These are phyloP conservation scores for Manis javanica DNA, from an alignment of 2,797 vertebrate species.

Conservation along the genomic window DNA sequence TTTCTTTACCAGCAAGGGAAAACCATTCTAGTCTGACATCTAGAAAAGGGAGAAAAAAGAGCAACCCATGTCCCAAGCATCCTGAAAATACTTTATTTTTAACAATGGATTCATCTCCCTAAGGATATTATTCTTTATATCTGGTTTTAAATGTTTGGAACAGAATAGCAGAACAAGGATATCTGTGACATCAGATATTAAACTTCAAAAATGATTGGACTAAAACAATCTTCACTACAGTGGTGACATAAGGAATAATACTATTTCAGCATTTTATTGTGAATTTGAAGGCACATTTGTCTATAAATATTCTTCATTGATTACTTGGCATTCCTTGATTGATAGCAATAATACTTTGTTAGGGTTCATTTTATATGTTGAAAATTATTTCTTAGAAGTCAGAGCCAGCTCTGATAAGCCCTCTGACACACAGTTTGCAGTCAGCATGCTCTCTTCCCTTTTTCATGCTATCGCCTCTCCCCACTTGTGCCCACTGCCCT, in stretches of 20 bases:
- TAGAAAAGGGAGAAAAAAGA: neutral
- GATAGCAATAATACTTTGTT: neutral
- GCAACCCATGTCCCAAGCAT: neutral
- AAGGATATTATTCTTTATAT: neutral
- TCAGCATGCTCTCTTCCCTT: neutral
- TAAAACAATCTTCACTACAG: neutral
- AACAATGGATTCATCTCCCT: neutral
- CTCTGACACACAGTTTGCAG: neutral
- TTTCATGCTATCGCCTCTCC: neutral
- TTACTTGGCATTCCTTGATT: neutral
- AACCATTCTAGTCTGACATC: constrained; percentile 25
- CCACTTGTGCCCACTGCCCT: neutral
- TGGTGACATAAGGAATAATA: neutral
- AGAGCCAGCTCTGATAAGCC: neutral
- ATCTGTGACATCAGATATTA: neutral
- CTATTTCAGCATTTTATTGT: neutral
- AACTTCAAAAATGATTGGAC: neutral
- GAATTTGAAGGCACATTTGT: neutral
- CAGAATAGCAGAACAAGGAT: neutral
- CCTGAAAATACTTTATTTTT: constrained; percentile 39
- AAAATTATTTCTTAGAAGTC: constrained; percentile 11
- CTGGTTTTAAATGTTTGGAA: neutral
- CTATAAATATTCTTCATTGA: neutral
- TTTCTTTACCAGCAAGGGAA: constrained; percentile 48
- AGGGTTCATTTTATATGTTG: neutral